These are phyloP conservation scores for Boleophthalmus pectinirostris DNA, from an alignment of 2,113 vertebrate species.

Conservation along the genomic window DNA sequence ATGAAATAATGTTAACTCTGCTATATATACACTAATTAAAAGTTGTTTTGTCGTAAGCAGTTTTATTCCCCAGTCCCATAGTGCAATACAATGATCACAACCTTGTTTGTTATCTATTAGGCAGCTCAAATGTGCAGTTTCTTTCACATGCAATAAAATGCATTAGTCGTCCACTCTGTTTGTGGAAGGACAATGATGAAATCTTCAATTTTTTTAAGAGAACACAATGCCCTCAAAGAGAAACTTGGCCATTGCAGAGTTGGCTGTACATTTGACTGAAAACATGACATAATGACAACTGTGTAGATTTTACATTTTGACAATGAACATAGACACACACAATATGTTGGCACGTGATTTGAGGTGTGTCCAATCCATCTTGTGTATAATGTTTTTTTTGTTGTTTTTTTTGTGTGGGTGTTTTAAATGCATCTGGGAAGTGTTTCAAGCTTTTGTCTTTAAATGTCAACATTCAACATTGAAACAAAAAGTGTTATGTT, in stretches of 20 bases:
- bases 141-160: conserved; percentile 11
- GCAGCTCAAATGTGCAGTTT: not conserved
- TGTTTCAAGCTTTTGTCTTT: not conserved
- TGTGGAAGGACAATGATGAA: conserved; percentile 12
- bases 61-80: conserved; percentile 30
- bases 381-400: not conserved
- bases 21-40: conserved; percentile 5
- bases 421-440: not conserved
- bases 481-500: not conserved
- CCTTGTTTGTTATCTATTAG: not conserved
- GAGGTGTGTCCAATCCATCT: conserved; percentile 1
- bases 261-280: conserved; percentile 13
- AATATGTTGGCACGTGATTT: not conserved
- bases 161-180: not conserved
- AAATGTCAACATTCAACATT: not conserved
- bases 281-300: not conserved
- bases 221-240: conserved; percentile 25
- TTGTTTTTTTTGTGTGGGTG: not conserved
- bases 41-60: conserved; percentile 24
- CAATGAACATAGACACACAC: not conserved
- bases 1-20: conserved; percentile 23
- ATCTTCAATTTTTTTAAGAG: conserved; percentile 30
- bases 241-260: conserved; percentile 16
- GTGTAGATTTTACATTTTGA: conserved; percentile 9
- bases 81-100: conserved; percentile 22